These are phyloP conservation scores for Montipora cactus DNA, from an alignment of 64 coral and sea anemone genomes.

Conservation along the genomic window DNA sequence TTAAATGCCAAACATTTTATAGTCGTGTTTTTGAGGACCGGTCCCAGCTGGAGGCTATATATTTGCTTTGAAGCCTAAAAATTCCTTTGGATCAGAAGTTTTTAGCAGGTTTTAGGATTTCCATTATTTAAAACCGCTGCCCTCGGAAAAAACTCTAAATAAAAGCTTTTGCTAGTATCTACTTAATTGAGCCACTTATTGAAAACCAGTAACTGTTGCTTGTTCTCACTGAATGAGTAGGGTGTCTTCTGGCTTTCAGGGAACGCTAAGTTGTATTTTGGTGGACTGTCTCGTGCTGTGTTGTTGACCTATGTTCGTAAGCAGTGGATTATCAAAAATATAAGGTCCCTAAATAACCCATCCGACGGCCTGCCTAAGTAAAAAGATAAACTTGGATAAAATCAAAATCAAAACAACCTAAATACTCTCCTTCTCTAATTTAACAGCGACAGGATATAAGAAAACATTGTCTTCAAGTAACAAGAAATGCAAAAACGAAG, in stretches of 20 bases:
- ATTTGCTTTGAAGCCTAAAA: background rate
- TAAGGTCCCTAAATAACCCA: background rate
- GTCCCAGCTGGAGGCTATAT: constrained; percentile 1
- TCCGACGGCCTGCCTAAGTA: background rate
- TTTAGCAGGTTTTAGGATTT: background rate
- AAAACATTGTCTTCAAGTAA: background rate
- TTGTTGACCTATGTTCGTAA: background rate
- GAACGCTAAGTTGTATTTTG: background rate
- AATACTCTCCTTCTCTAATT: background rate
- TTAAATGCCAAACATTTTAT: constrained; percentile 19
- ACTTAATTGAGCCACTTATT: background rate
- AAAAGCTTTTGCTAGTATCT: background rate
- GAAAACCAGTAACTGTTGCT: too few relatives aligned
- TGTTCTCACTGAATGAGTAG: too few relatives aligned
- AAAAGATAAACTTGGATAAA: background rate
- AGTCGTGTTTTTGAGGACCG: background rate
- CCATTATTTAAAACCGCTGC: background rate
- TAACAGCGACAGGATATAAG: background rate
- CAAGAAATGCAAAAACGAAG: background rate
- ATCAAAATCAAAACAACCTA: background rate
- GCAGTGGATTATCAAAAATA: background rate
- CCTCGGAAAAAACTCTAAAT: background rate
- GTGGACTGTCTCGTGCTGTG: background rate
- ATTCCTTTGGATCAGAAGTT: background rate
- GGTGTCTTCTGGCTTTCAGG: too few relatives aligned